These are phyloP conservation scores for Paramacrobiotus metropolitanus DNA, from an alignment of 1,140 invertebrate species.

Conservation along the genomic window DNA sequence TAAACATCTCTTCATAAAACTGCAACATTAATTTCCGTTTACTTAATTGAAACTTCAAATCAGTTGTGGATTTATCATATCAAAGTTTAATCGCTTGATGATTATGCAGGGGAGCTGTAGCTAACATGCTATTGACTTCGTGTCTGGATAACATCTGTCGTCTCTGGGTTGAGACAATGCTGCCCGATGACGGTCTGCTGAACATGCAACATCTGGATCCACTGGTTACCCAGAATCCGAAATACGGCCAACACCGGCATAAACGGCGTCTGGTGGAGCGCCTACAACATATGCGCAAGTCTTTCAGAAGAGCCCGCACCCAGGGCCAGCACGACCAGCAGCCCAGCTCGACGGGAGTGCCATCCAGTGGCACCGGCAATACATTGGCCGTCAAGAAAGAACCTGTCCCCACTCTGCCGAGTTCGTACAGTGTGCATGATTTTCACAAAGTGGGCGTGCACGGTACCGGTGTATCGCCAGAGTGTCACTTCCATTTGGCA, in stretches of 20 bases:
- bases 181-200: slow-evolving; percentile 78
- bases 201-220: slow-evolving; percentile 60
- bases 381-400: slow-evolving; percentile 21
- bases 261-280: slow-evolving; percentile 87
- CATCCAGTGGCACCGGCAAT: no score
- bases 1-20: no score
- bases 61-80: no score
- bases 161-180: slow-evolving; percentile 87
- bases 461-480: slow-evolving; percentile 47
- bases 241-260: slow-evolving; percentile 69
- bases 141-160: slow-evolving; percentile 95
- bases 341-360: neutral
- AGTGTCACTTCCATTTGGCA: slow-evolving; percentile 88
- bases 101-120: slow-evolving; percentile 68
- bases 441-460: slow-evolving; percentile 67
- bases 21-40: no score
- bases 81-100: no score
- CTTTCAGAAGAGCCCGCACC: slow-evolving; percentile 15
- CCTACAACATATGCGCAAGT: slow-evolving; percentile 54
- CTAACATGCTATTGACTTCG: slow-evolving; percentile 91
- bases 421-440: slow-evolving; percentile 77
- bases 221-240: slow-evolving; percentile 42
- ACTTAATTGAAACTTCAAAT: no score
- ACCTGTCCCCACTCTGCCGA: slow-evolving; percentile 57
- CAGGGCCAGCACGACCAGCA: slow-evolving; percentile 11